Evolutionary conservation across 2,888 invertebrate species (phyloP), one percentile per base, ranked within the genome.

Genomic region (Spicauda simplicius): DNA sequence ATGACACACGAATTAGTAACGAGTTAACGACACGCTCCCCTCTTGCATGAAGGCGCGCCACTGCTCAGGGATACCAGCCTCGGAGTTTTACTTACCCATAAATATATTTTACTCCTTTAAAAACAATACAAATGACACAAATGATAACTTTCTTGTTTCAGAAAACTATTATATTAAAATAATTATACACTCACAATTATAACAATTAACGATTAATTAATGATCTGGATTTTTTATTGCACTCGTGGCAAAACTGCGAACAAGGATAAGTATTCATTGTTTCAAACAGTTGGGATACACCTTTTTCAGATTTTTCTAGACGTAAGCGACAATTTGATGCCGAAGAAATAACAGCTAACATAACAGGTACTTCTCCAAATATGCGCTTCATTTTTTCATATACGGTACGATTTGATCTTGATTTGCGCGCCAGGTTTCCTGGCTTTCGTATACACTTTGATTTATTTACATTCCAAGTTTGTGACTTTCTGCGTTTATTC

Each of bases 11-110:
- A 75, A 76, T 73, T 12, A 37, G 12, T 12, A 2, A 37, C 37
- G 37, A 75, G 74, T 70, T 37, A 37, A 71, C 69, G 74, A 72
- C 70, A 74, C 74, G 73, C 75, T 77, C 72, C 72, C 72, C 64
- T 73, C 72, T 71, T 68, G 72, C 74, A 74, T 73, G 83, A 85
- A 85, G 85, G 86, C 88, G 87, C 86, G 86, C 86, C 83, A 86
- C 84, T 84, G 75, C 74, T 71, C 76, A 14, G 83, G 84, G 88
- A 87, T 90, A 86, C 88, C 85, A 85, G 70, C 61, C 70, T 70
- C 30, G 25, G 64, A 64, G 67, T 60, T 73, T 67, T 56, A 41
- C 67, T 73, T 74, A 70, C 74, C 76, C 71, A 68, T 30, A 48
- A 48, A 16, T 48, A 48, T 48, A 41, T 41, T 2, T 41, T 41